Base-by-base conservation (phyloP, 2,888 invertebrate genomes). In the Cactoblastis cactorum region DNA sequence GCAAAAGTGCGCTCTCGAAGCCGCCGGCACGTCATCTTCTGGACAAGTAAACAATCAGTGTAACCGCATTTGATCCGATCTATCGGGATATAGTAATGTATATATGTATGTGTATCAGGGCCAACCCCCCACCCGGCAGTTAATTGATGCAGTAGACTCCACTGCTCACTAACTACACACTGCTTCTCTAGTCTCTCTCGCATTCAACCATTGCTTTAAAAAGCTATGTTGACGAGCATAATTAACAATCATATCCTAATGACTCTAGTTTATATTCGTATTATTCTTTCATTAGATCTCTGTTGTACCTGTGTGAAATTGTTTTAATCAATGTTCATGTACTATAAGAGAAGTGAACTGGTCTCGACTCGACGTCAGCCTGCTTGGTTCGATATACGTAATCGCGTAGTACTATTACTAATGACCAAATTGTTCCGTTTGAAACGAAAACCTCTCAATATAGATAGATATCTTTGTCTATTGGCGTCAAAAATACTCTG, bases 231-330 rank as follows among this genome's bases (percentile, higher is more conserved):
- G 81, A 79, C 82, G 85, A 80, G 88, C 88, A 89, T 88, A 88
- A 89, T 89, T 80, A 80, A 79, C 77, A 73, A 79, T 81, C 81
- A 85, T 86, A 86, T 88, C 87, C 87, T 88, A 82, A 77, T 83
- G 70, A 80, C 77, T 77, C 77, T 88, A 88, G 88, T 86, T 83
- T 80, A 75, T 86, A 81, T 80, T 85, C 71, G 84, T 86, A 88
- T 88, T 88, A 89, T 86, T 85, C 77, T 87, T 87, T 86, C 83
- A 85, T 84, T 88, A 88, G 89, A 89, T 89, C 89, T 88, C 88
- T 88, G 83, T 87, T 84, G 89, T 89, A 89, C 89, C 89, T 88
- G 88, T 81, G 81, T 85, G 74, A 81, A 84, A 83, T 85, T 80
- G 80, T 82, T 80, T 69, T 84, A 79, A 74, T 82, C 80, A 74